Base-by-base conservation (phyloP, 2,113 vertebrate genomes). In the Otolemur garnettii region DNA sequence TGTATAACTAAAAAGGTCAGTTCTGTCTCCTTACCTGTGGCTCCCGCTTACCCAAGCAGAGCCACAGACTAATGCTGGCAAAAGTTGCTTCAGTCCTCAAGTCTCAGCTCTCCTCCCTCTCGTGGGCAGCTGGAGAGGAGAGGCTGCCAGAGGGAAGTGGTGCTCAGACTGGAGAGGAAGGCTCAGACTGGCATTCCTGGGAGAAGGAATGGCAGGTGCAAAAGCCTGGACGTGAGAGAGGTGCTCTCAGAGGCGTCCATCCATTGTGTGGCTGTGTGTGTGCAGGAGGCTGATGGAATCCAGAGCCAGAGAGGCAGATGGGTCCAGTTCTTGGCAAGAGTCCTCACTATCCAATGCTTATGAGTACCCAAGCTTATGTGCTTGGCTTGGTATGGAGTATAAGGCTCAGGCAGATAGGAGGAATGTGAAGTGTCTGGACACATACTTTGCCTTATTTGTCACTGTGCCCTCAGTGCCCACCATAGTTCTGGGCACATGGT, bases 41-140 rank as follows among this genome's bases (percentile, higher is more conserved):
- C 75, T 87, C 26, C 62, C 28, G 82, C 11, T 82, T 28, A 87
- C n/a, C 55, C 38, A n/a, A 75, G 53, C 89, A 94, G 72, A 91
- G 26, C 30, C 81, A 33, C 17, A 84, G 80, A 74, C 69, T 24
- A 24, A 35, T 12, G 38, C 50, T 35, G n/a, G 50, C 38, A 33
- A 87, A 38, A 11, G 7, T 15, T 42, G 38, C 22, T 30, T 71
- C 15, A 11, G 26, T n/a, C 35, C 17, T 4, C 22, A 19, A 3
- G n/a, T 22, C 21, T 66, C 22, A 30, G 38, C 9, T n/a, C 33
- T 17, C 55, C 35, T 21, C 19, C 15, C 45, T 12, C 12, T 62
- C 33, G 0, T 14, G 17, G 38, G 77, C 62, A 78, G 24, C 26
- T 42, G 12, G 22, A 55, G 60, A 30, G 4, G 6, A 6, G 38